Evolutionary conservation across 2,888 invertebrate genomes (phyloP), one percentile per base, ranked within the genome.

Genomic region (Tinea pellionella): DNA sequence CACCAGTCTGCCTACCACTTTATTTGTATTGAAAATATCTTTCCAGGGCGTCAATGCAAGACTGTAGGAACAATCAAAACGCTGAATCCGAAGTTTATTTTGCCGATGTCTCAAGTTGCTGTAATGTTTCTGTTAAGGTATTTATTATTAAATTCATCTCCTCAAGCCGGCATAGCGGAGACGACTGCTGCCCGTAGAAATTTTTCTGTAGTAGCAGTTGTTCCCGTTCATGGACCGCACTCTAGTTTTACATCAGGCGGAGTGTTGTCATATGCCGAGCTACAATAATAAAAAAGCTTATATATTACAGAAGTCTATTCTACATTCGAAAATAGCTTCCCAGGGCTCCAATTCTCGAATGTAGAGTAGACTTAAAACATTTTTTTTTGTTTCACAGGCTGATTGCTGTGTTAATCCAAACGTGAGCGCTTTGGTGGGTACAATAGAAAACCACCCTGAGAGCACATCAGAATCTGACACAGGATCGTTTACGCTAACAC

Each of bases 41-140:
- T 53, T 53, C 0, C 67, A 86, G 86, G 61, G 68, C 80, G 0
- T 84, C 80, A 0, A 81, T 89, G 72, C 89, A 89, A 51, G 85
- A 85, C 19, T 80, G 82, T 59, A 75, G 70, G 30, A 89, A 88
- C 63, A 69, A 78, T 11, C 92, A 92, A 69, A 90, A 91, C 24
- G 90, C 93, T 0, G 95, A 95, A 69, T 94, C 94, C 0, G 95
- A 95, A 72, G 91, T 95, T 0, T 95, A 95, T 71, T 95, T 95
- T 69, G 95, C 94, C 0, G 95, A 95, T 66, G 95, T 94, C 0
- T 94, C 94, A 24, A 94, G 94, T 62, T 95, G 95, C 68, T 95
- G 94, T 68, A 93, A 93, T 68, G 91, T 92, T 58, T 93, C 93
- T 2, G 89, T 93, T 0, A 89, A 90, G 77, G 84, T 86, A 68